A percentile compares a stretch with the other conserved stretches of the same genome.
phyloP scores from a whole-genome alignment of 1,140 invertebrate species.

The Bombus cullumanus region DNA sequence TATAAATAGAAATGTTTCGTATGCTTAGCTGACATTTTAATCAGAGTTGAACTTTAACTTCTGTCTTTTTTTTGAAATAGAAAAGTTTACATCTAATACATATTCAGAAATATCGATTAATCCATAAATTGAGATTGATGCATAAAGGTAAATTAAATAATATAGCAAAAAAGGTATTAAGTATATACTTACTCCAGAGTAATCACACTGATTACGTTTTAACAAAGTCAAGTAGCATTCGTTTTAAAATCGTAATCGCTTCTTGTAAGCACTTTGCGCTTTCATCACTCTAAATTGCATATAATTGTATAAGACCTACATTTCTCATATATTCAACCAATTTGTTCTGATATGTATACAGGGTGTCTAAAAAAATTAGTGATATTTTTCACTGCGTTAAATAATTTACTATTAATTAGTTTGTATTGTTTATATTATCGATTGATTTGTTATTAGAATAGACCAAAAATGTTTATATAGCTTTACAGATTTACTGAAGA shows the following conservation, averaged over 20 bases:
- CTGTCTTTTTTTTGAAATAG: background rate
- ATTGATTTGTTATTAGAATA: background rate
- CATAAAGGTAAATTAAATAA: background rate
- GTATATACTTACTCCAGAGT: no score
- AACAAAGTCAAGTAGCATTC: background rate
- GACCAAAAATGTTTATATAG: background rate
- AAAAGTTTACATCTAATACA: background rate
- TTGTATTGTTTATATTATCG: no score
- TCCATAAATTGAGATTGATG: background rate
- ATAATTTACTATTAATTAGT: background rate
- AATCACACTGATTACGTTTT: background rate
- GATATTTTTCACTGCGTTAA: background rate
- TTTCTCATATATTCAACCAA: background rate
- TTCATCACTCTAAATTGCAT: background rate
- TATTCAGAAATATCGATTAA: background rate
- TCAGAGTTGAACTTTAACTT: background rate
- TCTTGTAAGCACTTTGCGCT: background rate
- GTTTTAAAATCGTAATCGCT: background rate
- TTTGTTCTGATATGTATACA: background rate
- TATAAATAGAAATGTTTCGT: slow-evolving; percentile 14
- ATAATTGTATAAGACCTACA: background rate
- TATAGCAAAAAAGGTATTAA: no score
- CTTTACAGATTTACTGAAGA: background rate
- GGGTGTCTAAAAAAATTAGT: background rate
- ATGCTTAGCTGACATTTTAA: background rate